Evolutionary conservation across 2,888 invertebrate genomes (phyloP), one percentile per base, ranked within the genome.

Genomic region (Monochamus alternatus): DNA sequence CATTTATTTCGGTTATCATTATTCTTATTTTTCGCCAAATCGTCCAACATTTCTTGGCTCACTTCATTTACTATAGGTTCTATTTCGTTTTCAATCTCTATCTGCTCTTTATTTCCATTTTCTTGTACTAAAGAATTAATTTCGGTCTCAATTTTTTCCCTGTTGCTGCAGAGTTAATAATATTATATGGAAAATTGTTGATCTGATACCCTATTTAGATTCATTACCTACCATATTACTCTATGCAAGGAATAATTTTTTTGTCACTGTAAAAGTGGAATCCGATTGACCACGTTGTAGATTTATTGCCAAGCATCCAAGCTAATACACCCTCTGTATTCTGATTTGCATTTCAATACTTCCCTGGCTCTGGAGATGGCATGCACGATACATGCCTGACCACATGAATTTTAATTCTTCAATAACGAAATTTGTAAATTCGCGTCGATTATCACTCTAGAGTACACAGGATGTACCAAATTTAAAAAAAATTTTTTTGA

Each of bases 401-500:
- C 38, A 38, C 38, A 38, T 38, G 38, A 38, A 14, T n/a, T 58
- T 58, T 22, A 58, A 58, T 58, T 58, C 58, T 22, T 58, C 58
- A 8, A 58, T n/a, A 58, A 58, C 9, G 9, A 30, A 22, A 30
- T 81, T 81, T n/a, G 73, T 73, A 79, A 86, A 85, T 75, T 85
- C 81, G 32, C 84, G 66, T 72, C 84, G 78, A 84, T 80, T 79
- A 65, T 81, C 79, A 60, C 78, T 78, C 44, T 81, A 77, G 22
- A 81, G 66, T 14, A 80, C 75, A 5, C n/a, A 51, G 9, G 75
- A 78, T 14, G 78, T 80, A 14, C 80, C 80, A 77, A 78, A 75
- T 65, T 70, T n/a, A n/a, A 67, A 3, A 78, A 65, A 71, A 81
- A 82, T 64, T 75, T 76, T 63, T 80, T 76, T 12, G 78, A 22